A percentile compares a stretch with the other conserved stretches of the same genome.
These are phyloP conservation scores for Anoplolepis gracilipes DNA, from an alignment of 1,140 invertebrate genomes.

Conservation along the genomic window DNA sequence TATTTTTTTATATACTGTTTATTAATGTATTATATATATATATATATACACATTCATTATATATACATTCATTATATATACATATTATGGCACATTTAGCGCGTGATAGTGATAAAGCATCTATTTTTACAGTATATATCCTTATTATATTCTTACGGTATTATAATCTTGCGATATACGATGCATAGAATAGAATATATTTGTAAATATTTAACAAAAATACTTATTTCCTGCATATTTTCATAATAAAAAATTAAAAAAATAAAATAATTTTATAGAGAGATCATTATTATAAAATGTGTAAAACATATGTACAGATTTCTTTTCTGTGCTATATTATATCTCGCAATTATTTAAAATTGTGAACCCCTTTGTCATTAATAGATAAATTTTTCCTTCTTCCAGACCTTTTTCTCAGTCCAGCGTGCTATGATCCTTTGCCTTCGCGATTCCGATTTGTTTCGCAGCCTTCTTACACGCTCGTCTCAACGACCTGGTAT, in stretches of 20 bases:
- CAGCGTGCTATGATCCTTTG: constrained; percentile 88
- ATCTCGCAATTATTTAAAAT: background rate
- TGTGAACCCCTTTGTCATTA: background rate
- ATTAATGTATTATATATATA: background rate
- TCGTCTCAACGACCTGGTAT: constrained; percentile 86
- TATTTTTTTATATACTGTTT: constrained; percentile 10
- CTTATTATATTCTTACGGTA: too few species aligned
- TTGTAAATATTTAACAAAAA: constrained; percentile 6
- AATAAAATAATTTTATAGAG: constrained; percentile 21
- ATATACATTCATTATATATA: too few species aligned
- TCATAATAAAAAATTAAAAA: constrained; percentile 13
- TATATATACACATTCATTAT: constrained; percentile 18
- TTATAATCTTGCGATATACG: background rate
- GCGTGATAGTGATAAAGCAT: background rate
- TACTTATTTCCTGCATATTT: background rate
- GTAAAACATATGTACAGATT: constrained; percentile 50
- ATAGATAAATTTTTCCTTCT: background rate
- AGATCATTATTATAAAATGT: constrained; percentile 4
- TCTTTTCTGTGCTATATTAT: background rate
- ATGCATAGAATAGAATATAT: background rate
- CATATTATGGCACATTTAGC: constrained; percentile 40
- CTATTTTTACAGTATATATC: constrained; percentile 12
- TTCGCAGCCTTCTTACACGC: constrained; percentile 86
- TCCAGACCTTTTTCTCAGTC: constrained; percentile 23
- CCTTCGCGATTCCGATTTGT: constrained; percentile 88